Evolutionary conservation across 2,888 invertebrate species (phyloP).

Genomic region (Platycnemis pennipes): DNA sequence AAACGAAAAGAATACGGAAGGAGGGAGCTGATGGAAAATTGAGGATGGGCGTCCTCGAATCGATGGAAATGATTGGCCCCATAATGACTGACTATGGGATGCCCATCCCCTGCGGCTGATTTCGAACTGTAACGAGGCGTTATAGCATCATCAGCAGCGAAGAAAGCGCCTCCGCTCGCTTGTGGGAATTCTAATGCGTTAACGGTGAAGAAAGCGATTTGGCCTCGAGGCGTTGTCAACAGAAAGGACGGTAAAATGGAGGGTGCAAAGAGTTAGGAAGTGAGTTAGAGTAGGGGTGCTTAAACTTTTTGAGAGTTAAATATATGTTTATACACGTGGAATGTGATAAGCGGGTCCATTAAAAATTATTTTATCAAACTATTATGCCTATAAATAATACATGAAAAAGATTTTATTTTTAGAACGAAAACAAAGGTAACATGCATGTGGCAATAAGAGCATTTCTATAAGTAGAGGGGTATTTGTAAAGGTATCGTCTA

Average conservation of each 20-base stretch:
- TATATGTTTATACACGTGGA: too few species aligned
- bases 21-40: too few species aligned
- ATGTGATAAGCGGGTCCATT: too few species aligned
- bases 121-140: neutral
- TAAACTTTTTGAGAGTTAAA: neutral
- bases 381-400: too few species aligned
- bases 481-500: too few species aligned
- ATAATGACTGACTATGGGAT: neutral
- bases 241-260: too few species aligned
- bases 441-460: too few species aligned
- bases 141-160: neutral
- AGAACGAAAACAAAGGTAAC: too few species aligned
- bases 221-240: too few species aligned
- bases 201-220: neutral
- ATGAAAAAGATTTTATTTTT: too few species aligned
- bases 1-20: neutral
- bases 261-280: neutral
- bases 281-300: neutral
- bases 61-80: neutral
- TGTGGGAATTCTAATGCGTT: neutral
- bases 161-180: neutral
- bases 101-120: neutral
- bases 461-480: too few species aligned
- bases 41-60: neutral
- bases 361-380: too few species aligned